These are phyloP conservation scores for Crossaster papposus DNA, from an alignment of 53 echinoderm and acorn worm species.

Conservation along the genomic window DNA sequence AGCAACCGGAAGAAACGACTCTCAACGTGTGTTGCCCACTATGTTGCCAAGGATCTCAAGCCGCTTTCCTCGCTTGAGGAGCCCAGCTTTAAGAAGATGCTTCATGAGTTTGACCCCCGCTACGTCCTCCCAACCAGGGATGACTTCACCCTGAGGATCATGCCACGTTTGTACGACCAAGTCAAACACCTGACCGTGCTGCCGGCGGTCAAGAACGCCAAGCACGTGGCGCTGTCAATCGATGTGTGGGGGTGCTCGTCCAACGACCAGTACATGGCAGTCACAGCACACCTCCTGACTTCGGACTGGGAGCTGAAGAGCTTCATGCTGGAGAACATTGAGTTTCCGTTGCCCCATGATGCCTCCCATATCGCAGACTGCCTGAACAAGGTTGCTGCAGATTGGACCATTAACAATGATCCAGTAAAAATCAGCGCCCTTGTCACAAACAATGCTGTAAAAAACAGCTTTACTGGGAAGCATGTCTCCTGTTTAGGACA, in stretches of 20 bases:
- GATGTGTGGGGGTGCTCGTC: constrained; percentile 59
- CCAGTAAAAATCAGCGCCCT: constrained; percentile 50
- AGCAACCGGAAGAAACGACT: constrained; percentile 47
- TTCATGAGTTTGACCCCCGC: constrained; percentile 62
- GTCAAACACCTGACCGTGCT: constrained; percentile 45
- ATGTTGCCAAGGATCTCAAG: constrained; percentile 62
- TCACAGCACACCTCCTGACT: constrained; percentile 58
- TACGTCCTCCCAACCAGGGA: constrained; percentile 56
- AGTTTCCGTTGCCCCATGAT: constrained; percentile 55
- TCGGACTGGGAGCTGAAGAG: constrained; percentile 63
- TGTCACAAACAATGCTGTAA: constrained; percentile 53
- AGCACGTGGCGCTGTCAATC: constrained; percentile 54
- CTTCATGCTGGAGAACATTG: constrained; percentile 50
- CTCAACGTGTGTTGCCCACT: constrained; percentile 45
- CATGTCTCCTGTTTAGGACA: constrained; percentile 52
- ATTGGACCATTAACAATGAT: constrained; percentile 46
- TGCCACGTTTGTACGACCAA: constrained; percentile 55
- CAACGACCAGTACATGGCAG: constrained; percentile 61
- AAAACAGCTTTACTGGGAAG: constrained; percentile 59
- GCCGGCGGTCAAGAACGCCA: constrained; percentile 32
- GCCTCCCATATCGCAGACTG: constrained; percentile 47
- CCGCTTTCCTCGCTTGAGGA: constrained; percentile 60
- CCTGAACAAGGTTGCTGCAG: constrained; percentile 48
- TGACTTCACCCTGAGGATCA: constrained; percentile 37
- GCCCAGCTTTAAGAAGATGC: constrained; percentile 66